phyloP scores from a whole-genome alignment of 2,113 vertebrate species.

The Vulpes lagopus region DNA sequence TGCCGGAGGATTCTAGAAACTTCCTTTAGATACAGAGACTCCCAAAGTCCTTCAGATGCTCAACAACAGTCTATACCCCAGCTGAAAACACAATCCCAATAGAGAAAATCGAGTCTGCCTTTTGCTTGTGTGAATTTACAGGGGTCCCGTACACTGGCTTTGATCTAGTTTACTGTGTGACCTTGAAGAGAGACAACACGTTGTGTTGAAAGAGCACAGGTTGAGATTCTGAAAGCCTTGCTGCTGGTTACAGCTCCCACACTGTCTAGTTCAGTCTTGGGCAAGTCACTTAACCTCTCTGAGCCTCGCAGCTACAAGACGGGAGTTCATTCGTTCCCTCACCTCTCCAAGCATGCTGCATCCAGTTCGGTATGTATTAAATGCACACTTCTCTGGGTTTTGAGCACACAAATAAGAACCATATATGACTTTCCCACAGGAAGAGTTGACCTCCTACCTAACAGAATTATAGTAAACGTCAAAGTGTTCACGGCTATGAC shows the following conservation, averaged over 20 bases:
- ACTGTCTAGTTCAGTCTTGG: neutral
- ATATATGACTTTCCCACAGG: neutral
- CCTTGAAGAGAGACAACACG: neutral
- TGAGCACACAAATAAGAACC: neutral
- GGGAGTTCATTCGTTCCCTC: neutral
- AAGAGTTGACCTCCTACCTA: neutral
- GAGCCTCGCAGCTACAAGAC: neutral
- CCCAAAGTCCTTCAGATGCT: neutral
- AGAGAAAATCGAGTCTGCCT: neutral
- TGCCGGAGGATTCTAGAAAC: conserved; percentile 32
- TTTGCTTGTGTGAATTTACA: neutral
- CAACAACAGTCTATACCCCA: neutral
- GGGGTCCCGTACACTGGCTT: neutral
- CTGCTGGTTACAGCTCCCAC: neutral
- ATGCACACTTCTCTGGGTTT: neutral
- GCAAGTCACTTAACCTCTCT: neutral
- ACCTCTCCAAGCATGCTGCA: neutral
- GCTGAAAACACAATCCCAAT: neutral
- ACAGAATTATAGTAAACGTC: neutral
- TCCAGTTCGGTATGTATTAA: neutral
- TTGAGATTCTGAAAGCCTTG: conserved; percentile 4
- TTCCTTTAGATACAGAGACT: neutral
- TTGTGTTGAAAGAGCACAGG: neutral
- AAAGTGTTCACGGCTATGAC: neutral
- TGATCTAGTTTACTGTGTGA: conserved; percentile 21